These are phyloP conservation scores for human (Homo sapiens) DNA, from an alignment of 2,113 vertebrate species.

Conservation along the genomic window GRCh38 chr5:17085501-17086000, in stretches of 20 bases:
- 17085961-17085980: neutral
- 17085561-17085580: neutral
- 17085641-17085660: neutral
- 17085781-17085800: neutral
- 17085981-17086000: neutral
- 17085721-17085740: neutral
- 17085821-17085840: neutral
- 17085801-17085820: neutral
- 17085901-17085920: neutral
- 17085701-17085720: neutral
- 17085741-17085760: neutral
- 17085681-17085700: neutral
- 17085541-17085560: neutral
- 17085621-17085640: neutral
- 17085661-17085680: neutral
- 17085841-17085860: neutral
- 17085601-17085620: too few species aligned
- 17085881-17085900: neutral
- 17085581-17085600: too few species aligned
- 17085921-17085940: neutral
- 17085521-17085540: neutral
- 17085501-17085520: neutral
- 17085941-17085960: neutral
- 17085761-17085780: neutral
- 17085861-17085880: neutral